phyloP scores from a whole-genome alignment of 2,113 vertebrate species.

The Lynx canadensis region DNA sequence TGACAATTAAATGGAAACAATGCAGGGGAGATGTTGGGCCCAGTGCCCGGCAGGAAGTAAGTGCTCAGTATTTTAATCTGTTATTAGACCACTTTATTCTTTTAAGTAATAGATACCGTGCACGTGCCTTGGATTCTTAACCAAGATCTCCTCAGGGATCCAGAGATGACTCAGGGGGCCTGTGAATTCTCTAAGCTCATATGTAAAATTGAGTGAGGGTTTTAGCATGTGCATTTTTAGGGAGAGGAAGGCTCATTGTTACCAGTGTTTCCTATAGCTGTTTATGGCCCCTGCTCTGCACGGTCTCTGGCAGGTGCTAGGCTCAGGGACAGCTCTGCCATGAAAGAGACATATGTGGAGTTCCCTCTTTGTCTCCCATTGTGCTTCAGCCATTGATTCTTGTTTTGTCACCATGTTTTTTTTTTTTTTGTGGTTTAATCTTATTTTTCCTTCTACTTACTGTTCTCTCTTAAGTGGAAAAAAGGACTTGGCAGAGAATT shows the following conservation, averaged over 20 bases:
- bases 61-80: background rate
- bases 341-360: accelerated
- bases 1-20: background rate
- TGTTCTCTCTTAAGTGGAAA: background rate
- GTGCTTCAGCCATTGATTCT: background rate
- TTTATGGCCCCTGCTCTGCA: background rate
- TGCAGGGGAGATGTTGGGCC: background rate
- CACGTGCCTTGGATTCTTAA: background rate
- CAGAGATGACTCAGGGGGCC: background rate
- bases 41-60: background rate
- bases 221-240: background rate
- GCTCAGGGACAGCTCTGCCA: background rate
- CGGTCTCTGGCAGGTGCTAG: background rate
- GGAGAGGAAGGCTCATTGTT: background rate
- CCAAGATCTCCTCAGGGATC: background rate
- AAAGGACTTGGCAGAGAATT: background rate
- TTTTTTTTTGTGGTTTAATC: background rate
- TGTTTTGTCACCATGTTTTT: background rate
- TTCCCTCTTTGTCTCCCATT: background rate
- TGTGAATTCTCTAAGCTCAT: background rate
- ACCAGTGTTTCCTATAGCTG: background rate
- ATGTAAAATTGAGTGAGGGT: background rate
- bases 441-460: background rate
- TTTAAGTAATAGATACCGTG: background rate
- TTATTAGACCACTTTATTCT: background rate